Evolutionary conservation across 2,888 invertebrate species (phyloP), one percentile per base, ranked within the genome.

Genomic region (Oscheius myriophilus): DNA sequence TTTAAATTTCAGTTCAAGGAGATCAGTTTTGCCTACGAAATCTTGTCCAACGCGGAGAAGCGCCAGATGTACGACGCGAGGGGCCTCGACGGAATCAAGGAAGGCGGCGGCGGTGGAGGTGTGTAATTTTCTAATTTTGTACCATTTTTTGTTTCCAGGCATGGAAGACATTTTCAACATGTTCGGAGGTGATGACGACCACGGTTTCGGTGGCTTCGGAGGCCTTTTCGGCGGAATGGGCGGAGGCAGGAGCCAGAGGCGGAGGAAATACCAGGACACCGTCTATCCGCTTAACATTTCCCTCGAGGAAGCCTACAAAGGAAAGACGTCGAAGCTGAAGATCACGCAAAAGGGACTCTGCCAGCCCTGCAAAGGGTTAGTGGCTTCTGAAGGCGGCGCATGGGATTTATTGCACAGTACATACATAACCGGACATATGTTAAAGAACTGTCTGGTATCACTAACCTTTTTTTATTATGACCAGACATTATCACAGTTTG

Each of bases 21-120:
- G 90, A 95, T 96, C 82, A 93, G 94, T 70, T 95, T 93, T 89
- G 95, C 95, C 0, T 94, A 95, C 87, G 95, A 96, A 89, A 92
- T 95, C 55, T 89, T 96, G 63, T 94, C 94, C 14, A 93, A 95
- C 89, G 90, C 93, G 3, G 92, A 93, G 83, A 95, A 95, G 88
- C 90, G 93, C 67, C 91, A 92, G 84, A 89, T 91, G 49, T 96
- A 96, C 87, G 95, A 96, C 87, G 91, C 91, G 84, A 91, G 91
- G 89, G 96, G 95, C 6, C 87, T 95, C 77, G 93, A 93, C 87
- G 95, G 93, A 0, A 88, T 95, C 80, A 93, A 94, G 67, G 75
- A 71, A 63, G 78, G 78, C 21, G 71, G 80, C 12, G 72, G 75
- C n/a, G 78, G 79, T 33, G 75, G 76, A 12, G 59, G 59, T 18